Conservation (phyloP, 2,888 invertebrate genomes). For the Hirtodrosophila cameraria region DNA sequence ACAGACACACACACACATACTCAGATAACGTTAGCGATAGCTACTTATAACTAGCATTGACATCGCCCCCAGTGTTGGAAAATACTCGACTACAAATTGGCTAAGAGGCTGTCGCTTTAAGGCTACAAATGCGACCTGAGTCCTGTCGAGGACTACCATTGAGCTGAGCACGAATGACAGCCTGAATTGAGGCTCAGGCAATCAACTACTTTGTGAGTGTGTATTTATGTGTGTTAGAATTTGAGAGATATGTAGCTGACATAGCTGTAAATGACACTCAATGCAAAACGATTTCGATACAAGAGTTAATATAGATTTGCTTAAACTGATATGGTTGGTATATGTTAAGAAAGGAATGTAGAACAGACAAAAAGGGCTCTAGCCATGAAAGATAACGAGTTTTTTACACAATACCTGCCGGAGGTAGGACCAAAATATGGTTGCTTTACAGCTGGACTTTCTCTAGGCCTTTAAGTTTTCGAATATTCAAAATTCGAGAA, state of each 20-base stretch:
- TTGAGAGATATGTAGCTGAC: slow-evolving; percentile 2
- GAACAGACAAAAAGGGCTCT: no score
- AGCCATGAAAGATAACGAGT: neutral
- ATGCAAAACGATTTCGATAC: slow-evolving; percentile 31
- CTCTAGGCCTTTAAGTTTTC: no score
- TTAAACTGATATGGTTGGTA: slow-evolving; percentile 15
- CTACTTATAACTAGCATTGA: slow-evolving; percentile 55
- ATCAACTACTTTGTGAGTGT: slow-evolving; percentile 28
- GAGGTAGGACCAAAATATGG: no score
- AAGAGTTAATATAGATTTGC: slow-evolving; percentile 22
- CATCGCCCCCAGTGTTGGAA: slow-evolving; percentile 48
- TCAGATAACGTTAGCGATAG: slow-evolving; percentile 25
- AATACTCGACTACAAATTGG: slow-evolving; percentile 47
- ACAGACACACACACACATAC: slow-evolving; percentile 29
- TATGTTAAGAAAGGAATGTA: slow-evolving; percentile 8
- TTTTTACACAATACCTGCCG: no score
- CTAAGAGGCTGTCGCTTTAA: slow-evolving; percentile 42
- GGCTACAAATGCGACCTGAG: slow-evolving; percentile 48
- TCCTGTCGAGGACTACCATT: slow-evolving; percentile 32
- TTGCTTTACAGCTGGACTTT: no score
- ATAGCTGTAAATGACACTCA: slow-evolving; percentile 43
- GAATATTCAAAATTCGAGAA: no score
- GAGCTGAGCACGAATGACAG: slow-evolving; percentile 42
- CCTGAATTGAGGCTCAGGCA: slow-evolving; percentile 46
- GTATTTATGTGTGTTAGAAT: slow-evolving; percentile 7